A percentile compares a stretch with the other conserved stretches of the same genome.
These are phyloP conservation scores for Trachops cirrhosus DNA, from an alignment of 2,797 vertebrate species.

Conservation along the genomic window DNA sequence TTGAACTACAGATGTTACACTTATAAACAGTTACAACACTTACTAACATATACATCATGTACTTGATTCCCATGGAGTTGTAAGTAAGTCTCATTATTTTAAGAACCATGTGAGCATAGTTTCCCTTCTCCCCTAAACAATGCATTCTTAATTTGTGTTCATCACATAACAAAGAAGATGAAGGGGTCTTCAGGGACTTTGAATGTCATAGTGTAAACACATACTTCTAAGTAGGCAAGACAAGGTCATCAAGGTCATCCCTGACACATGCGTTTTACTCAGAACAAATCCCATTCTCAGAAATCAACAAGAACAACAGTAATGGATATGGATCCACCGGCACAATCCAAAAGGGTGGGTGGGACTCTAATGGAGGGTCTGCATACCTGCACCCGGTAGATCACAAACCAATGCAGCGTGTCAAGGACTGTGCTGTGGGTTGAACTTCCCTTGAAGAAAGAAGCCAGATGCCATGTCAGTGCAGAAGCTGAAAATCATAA, in stretches of 20 bases:
- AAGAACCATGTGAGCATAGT: not conserved
- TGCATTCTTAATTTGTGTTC: not conserved
- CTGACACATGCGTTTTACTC: not conserved
- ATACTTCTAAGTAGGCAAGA: not conserved
- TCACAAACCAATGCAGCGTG: conserved; percentile 55
- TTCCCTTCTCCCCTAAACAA: not conserved
- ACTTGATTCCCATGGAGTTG: not conserved
- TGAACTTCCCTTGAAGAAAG: conserved; percentile 65
- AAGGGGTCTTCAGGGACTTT: not conserved
- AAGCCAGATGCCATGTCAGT: conserved; percentile 59
- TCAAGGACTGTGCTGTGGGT: conserved; percentile 53
- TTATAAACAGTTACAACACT: not conserved
- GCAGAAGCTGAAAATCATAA: conserved; percentile 67
- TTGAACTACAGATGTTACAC: not conserved
- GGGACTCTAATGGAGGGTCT: not conserved
- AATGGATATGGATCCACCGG: accelerated
- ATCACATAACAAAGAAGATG: not conserved
- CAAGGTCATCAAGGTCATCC: conserved; percentile 17
- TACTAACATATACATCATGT: not conserved
- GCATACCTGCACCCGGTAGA: conserved; percentile 75
- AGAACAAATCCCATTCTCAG: not conserved
- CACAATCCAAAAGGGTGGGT: not conserved
- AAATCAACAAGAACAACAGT: not conserved
- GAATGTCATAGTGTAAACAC: not conserved
- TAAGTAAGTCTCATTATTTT: not conserved